Percentiles rank a stretch among this genome's conserved stretches.
Conservation (phyloP, 2,888 invertebrate genomes). For the Apodemia zela region DNA sequence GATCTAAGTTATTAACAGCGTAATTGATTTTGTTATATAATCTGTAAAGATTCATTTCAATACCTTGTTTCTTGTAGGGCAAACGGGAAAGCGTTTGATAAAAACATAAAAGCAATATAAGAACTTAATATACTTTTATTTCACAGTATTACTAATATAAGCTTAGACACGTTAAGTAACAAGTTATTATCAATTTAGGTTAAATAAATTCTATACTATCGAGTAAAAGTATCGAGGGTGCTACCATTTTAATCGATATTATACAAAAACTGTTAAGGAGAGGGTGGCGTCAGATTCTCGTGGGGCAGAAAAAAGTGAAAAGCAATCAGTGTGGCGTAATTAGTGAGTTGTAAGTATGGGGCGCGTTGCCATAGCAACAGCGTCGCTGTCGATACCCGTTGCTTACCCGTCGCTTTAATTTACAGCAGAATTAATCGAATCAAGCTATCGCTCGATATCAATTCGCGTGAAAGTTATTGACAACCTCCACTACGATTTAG, state of each 20-base stretch:
- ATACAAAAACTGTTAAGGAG: slow-evolving; percentile 41
- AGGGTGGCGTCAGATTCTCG: slow-evolving; percentile 75
- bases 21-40: too few species aligned
- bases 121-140: too few species aligned
- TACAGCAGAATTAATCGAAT: slow-evolving; percentile 76
- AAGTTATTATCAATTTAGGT: neutral
- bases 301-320: slow-evolving; percentile 77
- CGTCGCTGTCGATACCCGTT: slow-evolving; percentile 69
- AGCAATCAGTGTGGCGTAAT: slow-evolving; percentile 81
- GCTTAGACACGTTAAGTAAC: neutral
- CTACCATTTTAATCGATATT: slow-evolving; percentile 39
- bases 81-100: too few species aligned
- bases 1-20: too few species aligned
- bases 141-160: neutral
- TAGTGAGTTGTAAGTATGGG: slow-evolving; percentile 79
- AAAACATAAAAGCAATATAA: too few species aligned
- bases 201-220: neutral
- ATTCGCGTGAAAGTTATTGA: slow-evolving; percentile 48
- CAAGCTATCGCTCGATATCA: slow-evolving; percentile 62
- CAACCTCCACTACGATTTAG: slow-evolving; percentile 19
- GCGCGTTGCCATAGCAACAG: slow-evolving; percentile 72
- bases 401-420: slow-evolving; percentile 75
- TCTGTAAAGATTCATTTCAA: too few species aligned
- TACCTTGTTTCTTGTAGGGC: too few species aligned
- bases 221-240: neutral